phyloP scores from a whole-genome alignment of 2,888 invertebrate species.

The Netelia melanura region DNA sequence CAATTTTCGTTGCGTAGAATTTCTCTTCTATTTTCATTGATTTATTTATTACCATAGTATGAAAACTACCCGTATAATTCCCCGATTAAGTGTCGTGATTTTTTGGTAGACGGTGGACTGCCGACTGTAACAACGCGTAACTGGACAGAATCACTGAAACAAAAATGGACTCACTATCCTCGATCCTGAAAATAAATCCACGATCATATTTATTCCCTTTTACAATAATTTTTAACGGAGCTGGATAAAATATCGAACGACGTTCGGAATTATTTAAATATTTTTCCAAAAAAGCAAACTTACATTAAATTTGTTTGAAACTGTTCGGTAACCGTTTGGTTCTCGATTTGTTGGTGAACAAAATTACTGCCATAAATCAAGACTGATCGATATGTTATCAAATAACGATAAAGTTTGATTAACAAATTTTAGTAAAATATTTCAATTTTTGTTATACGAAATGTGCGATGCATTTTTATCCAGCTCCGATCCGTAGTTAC shows the following conservation, averaged over 20 bases:
- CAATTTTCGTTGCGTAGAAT: constrained; percentile 55
- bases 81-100: constrained; percentile 68
- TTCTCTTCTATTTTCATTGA: constrained; percentile 37
- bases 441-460: too few relatives aligned
- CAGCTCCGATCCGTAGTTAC: neutral
- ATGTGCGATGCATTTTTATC: too few relatives aligned
- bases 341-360: too few relatives aligned
- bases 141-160: constrained; percentile 76
- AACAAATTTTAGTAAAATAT: too few relatives aligned
- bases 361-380: too few relatives aligned
- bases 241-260: constrained; percentile 12
- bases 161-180: constrained; percentile 59
- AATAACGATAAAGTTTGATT: too few relatives aligned
- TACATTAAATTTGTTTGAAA: too few relatives aligned
- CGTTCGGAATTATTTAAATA: neutral
- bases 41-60: constrained; percentile 61
- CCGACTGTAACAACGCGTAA: constrained; percentile 77
- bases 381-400: too few relatives aligned
- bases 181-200: constrained; percentile 34
- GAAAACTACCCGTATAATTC: constrained; percentile 68
- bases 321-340: too few relatives aligned
- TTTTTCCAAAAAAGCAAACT: too few relatives aligned
- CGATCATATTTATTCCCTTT: constrained; percentile 8
- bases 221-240: constrained; percentile 21
- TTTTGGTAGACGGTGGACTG: constrained; percentile 75